Conservation (phyloP, 2,888 invertebrate genomes). For the Lepidocyrtinus sp. region DNA sequence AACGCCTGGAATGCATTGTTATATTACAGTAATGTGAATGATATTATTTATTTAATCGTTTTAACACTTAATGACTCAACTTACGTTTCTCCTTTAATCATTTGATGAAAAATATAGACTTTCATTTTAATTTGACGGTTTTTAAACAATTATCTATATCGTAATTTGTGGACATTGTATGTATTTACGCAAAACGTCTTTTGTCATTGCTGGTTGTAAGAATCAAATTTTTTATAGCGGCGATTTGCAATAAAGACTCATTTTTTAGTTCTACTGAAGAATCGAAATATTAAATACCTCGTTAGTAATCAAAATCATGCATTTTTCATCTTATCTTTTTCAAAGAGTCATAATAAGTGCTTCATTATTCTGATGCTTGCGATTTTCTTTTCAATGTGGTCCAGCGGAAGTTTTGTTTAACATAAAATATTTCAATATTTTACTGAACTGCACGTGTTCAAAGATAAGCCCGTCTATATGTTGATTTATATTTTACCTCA, state of each 20-base stretch:
- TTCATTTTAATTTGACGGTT: background rate
- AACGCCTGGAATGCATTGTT: background rate
- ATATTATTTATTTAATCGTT: background rate
- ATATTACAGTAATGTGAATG: background rate
- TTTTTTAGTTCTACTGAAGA: too few species aligned
- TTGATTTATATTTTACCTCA: too few species aligned
- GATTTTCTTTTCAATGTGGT: too few species aligned
- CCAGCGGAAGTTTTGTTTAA: too few species aligned
- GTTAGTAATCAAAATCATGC: too few species aligned
- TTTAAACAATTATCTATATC: background rate
- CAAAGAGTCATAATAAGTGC: too few species aligned
- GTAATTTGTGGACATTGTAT: background rate
- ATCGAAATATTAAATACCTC: too few species aligned
- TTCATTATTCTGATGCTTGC: too few species aligned
- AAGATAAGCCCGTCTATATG: too few species aligned
- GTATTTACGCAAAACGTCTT: background rate
- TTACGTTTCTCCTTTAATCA: background rate
- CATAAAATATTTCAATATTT: too few species aligned
- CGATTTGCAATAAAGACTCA: background rate
- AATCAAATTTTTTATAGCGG: background rate
- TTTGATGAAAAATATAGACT: background rate
- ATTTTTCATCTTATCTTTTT: too few species aligned
- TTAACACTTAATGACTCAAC: background rate
- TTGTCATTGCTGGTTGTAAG: background rate
- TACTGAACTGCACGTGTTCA: too few species aligned